phyloP scores from a whole-genome alignment of 2,113 vertebrate species.

The Sciurus niger region DNA sequence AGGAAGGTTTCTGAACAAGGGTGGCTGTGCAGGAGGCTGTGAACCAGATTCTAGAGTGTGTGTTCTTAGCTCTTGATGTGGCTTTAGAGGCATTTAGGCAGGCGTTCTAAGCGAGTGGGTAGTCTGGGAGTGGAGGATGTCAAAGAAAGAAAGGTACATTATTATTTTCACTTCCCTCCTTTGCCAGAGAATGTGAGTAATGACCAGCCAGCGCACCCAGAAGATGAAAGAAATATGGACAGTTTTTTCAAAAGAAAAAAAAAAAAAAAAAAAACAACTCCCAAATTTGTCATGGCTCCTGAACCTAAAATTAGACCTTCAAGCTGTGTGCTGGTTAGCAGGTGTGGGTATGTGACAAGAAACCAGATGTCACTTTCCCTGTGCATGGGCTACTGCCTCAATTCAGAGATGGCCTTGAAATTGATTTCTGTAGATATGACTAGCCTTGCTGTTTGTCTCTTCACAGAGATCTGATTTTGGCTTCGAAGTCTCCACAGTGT shows the following conservation, averaged over 20 bases:
- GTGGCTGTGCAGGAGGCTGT: background rate
- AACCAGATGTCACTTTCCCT: conserved; percentile 57
- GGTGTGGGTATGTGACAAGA: conserved; percentile 55
- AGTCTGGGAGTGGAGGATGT: background rate
- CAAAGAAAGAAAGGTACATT: background rate
- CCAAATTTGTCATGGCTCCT: background rate
- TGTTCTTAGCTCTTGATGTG: conserved; percentile 30
- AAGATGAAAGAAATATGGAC: conserved; percentile 49
- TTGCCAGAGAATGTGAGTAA: background rate
- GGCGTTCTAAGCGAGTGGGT: background rate
- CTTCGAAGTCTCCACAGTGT: background rate
- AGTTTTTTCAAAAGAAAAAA: background rate
- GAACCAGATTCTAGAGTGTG: background rate
- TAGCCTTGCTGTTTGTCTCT: background rate
- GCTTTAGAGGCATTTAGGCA: conserved; percentile 13
- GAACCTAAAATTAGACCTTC: conserved; percentile 67
- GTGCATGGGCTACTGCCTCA: background rate
- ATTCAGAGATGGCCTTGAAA: background rate
- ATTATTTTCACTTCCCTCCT: conserved; percentile 3
- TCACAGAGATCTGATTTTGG: background rate
- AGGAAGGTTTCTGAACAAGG: background rate
- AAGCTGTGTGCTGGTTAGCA: conserved; percentile 62
- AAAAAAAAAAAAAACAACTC: background rate
- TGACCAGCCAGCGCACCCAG: background rate
- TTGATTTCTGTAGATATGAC: background rate